These are phyloP conservation scores for Montipora sp. DNA, from an alignment of 64 coral and sea anemone genomes.

Conservation along the genomic window DNA sequence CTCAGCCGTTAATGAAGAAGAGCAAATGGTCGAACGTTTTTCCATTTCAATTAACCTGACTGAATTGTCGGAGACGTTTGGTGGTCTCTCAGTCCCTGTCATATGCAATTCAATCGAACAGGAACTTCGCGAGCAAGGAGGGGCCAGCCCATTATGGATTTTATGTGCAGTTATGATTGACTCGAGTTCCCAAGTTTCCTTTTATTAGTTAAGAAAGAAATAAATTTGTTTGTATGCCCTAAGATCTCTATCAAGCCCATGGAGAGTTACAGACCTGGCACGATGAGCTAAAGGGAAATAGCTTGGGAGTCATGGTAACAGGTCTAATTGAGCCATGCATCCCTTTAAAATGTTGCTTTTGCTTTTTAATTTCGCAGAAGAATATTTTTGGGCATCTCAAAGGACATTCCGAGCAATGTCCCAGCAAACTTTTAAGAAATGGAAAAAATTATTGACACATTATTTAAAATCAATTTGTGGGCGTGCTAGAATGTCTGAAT, in stretches of 20 bases:
- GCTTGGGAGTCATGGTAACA: no score
- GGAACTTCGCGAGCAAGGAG: conserved; percentile 47
- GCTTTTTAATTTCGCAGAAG: neutral
- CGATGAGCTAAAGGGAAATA: neutral
- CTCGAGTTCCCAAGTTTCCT: no score
- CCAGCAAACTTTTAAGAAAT: conserved; percentile 26
- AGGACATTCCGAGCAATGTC: conserved; percentile 37
- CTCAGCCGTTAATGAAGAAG: conserved; percentile 8
- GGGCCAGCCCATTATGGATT: conserved; percentile 50
- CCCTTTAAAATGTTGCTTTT: no score
- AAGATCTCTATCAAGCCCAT: neutral
- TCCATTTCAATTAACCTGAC: conserved; percentile 49
- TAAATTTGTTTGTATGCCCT: neutral
- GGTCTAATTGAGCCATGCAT: no score
- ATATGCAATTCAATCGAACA: conserved; percentile 45
- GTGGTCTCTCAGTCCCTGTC: conserved; percentile 16
- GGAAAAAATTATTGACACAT: neutral
- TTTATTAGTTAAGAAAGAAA: no score
- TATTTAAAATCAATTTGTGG: no score
- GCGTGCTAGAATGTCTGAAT: no score
- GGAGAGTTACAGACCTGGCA: neutral
- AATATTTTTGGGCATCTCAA: conserved; percentile 35
- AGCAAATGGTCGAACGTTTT: conserved; percentile 8
- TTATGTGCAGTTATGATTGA: no score
- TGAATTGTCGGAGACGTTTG: conserved; percentile 36